Evolutionary conservation across 2,888 invertebrate species (phyloP).

Genomic region (Neoascia interrupta): DNA sequence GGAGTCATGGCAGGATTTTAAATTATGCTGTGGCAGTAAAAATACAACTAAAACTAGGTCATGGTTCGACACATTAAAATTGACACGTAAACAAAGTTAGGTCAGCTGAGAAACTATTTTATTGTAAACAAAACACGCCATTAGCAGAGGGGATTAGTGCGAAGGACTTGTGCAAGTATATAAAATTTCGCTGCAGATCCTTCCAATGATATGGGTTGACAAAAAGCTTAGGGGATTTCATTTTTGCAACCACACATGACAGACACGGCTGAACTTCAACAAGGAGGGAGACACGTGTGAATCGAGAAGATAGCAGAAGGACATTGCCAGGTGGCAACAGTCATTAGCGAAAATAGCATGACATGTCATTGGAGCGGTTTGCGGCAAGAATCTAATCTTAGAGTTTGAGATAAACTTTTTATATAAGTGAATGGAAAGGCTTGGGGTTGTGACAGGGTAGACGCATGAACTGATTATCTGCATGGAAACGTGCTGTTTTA

Average conservation of each 20-base stretch:
- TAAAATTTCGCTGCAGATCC: too few relatives aligned
- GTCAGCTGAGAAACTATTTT: too few relatives aligned
- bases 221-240: too few relatives aligned
- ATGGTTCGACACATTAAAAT: too few relatives aligned
- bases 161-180: too few relatives aligned
- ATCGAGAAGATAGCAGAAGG: background rate
- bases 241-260: too few relatives aligned
- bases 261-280: conserved; percentile 1
- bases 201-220: too few relatives aligned
- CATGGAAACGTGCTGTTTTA: too few relatives aligned
- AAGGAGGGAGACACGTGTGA: background rate
- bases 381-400: background rate
- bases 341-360: conserved; percentile 24
- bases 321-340: background rate
- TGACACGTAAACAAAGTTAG: too few relatives aligned
- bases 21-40: background rate
- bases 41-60: conserved; percentile 33
- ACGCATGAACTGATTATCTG: too few relatives aligned
- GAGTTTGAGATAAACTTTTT: background rate
- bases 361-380: background rate
- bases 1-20: conserved; percentile 16
- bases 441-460: background rate
- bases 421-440: background rate
- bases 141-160: too few relatives aligned
- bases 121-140: too few relatives aligned